These are phyloP conservation scores for Tetranychus piercei DNA, from an alignment of 2,888 invertebrate genomes.

Conservation along the genomic window DNA sequence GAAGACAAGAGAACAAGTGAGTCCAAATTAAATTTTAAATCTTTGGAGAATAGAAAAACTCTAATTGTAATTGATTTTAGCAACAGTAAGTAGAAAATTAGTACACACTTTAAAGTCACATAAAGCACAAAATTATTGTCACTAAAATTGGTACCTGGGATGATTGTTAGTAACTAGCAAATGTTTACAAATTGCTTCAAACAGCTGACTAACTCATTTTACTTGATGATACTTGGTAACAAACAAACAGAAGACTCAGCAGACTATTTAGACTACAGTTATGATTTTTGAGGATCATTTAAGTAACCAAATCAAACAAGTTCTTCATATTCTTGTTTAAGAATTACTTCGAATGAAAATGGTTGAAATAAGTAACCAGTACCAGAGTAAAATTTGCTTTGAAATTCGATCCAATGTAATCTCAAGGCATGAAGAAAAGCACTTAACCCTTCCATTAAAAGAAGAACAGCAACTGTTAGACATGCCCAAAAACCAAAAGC, in stretches of 20 bases:
- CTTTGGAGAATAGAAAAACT: neutral
- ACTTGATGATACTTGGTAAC: neutral
- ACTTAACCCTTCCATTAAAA: conserved; percentile 96
- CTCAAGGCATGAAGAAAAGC: conserved; percentile 96
- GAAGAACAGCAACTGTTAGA: conserved; percentile 80
- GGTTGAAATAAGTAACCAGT: conserved; percentile 77
- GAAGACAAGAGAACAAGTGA: neutral
- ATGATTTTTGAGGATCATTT: neutral
- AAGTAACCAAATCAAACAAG: conserved; percentile 3
- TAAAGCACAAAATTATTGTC: too few species aligned
- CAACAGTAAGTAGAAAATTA: neutral
- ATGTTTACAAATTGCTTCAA: neutral
- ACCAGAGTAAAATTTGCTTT: conserved; percentile 89
- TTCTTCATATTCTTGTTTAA: conserved; percentile 29
- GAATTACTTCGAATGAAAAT: conserved; percentile 58
- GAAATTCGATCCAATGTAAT: conserved; percentile 97
- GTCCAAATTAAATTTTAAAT: neutral
- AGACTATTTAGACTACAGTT: neutral
- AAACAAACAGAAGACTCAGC: neutral
- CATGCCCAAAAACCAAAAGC: conserved; percentile 83
- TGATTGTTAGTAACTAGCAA: too few species aligned
- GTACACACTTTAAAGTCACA: neutral
- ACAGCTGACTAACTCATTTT: neutral
- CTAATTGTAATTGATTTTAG: neutral
- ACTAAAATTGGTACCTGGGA: too few species aligned